phyloP scores from a whole-genome alignment of 2,113 vertebrate species.

The Zosterops japonicus region DNA sequence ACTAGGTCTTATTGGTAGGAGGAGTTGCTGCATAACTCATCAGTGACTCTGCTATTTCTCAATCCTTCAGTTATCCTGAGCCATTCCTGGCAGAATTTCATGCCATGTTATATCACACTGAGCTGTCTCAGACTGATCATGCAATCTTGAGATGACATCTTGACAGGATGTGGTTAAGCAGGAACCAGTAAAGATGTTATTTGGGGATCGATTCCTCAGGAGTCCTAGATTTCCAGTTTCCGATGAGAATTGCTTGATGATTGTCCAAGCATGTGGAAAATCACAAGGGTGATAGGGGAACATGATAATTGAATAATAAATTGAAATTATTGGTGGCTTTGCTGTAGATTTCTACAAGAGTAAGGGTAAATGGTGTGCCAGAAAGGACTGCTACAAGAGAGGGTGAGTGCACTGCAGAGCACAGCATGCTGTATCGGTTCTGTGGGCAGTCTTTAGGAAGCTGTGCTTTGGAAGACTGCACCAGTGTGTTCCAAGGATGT shows the following conservation, averaged over 20 bases:
- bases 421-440: not conserved
- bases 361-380: not conserved
- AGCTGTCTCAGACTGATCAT: not conserved
- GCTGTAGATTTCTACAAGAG: not conserved
- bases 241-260: not conserved
- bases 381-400: not conserved
- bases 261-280: not conserved
- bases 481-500: not conserved
- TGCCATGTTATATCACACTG: not conserved
- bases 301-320: not conserved
- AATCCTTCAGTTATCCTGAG: not conserved
- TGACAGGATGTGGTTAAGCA: constrained; percentile 24
- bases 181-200: not conserved
- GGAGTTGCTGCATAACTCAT: constrained; percentile 28
- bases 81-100: constrained; percentile 43
- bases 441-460: not conserved
- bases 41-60: constrained; percentile 25
- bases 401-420: not conserved
- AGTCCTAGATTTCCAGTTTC: not conserved
- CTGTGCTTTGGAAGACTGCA: not conserved
- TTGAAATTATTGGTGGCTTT: not conserved
- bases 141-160: not conserved
- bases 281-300: not conserved
- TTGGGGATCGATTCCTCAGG: not conserved
- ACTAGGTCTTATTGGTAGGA: not conserved